Conservation (phyloP, 2,113 vertebrate genomes). For the Panthera tigris region DNA sequence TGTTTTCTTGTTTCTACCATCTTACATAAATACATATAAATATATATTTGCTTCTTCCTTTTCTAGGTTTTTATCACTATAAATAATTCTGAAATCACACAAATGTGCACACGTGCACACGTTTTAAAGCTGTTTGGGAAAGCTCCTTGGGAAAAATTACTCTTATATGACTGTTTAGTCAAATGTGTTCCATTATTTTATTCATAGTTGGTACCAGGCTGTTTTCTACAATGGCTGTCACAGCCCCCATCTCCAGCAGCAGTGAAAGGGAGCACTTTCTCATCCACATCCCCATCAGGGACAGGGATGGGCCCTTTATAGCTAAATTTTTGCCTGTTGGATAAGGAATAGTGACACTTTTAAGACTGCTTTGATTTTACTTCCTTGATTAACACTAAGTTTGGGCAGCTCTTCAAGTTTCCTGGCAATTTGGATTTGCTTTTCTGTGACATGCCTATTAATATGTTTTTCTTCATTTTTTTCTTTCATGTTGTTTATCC, state of each 20-base stretch:
- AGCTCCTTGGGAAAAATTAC: not conserved
- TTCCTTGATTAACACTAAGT: not conserved
- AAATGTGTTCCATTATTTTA: not conserved
- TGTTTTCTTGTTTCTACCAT: not conserved
- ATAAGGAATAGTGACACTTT: not conserved
- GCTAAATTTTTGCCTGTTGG: not conserved
- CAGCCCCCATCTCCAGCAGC: not conserved
- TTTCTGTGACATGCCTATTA: not conserved
- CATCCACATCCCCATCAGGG: rapidly evolving
- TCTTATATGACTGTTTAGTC: not conserved
- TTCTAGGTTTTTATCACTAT: not conserved
- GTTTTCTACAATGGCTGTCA: not conserved
- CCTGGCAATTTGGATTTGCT: not conserved
- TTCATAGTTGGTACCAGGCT: not conserved
- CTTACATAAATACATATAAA: not conserved
- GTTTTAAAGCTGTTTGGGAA: not conserved
- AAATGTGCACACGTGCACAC: not conserved
- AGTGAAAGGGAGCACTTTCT: not conserved
- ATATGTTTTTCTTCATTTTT: not conserved
- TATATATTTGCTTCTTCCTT: not conserved
- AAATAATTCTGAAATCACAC: not conserved
- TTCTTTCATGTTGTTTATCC: not conserved
- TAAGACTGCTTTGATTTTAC: not conserved
- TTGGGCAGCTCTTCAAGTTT: not conserved
- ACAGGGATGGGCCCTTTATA: not conserved